Base-by-base conservation (phyloP, 2,113 vertebrate genomes). In the Apteryx mantelli region DNA sequence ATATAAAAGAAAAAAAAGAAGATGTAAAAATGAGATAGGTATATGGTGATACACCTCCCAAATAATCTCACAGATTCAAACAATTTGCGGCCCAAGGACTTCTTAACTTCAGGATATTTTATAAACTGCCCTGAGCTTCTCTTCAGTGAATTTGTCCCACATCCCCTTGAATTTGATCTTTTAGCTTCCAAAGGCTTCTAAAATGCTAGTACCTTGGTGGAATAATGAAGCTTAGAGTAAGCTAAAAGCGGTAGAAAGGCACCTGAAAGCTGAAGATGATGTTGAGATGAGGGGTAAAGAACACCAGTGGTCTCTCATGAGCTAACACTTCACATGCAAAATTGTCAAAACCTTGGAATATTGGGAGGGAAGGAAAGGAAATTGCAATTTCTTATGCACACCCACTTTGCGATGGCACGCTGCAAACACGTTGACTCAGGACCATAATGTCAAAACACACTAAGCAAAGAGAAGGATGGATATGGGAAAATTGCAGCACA, bases 261-360 rank as follows among this genome's bases (percentile, higher is more conserved):
- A 32, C 19, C 42, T 0, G 0, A 15, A 52, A 79, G 7, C 24
- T 61, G n/a, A 30, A 74, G 46, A 25, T 19, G 7, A 46, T 4
- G 5, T 40, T 44, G 38, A 26, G 18, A 9, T 36, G 14, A 42
- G 26, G 8, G 24, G 40, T 18, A 63, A 53, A 63, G 65, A 18
- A 26, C 10, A 28, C 1, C 44, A 85, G 46, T 14, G 71, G 56
- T 7, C 50, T 68, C 46, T 32, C 28, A 30, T 7, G 5, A 5
- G 11, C 13, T 58, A 36, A 52, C 19, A 24, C 36, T 68, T 48
- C 4, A n/a, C 28, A 55, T 16, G 48, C 7, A 50, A 46, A 78
- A 58, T 3, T 28, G 40, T 55, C 55, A 13, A 87, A 81, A 58
- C 36, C 50, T 61, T 42, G 44, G 44, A 56, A 82, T 10, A n/a